phyloP scores from a whole-genome alignment of 2,888 invertebrate species.

The Spatulosminthurus flaviceps region DNA sequence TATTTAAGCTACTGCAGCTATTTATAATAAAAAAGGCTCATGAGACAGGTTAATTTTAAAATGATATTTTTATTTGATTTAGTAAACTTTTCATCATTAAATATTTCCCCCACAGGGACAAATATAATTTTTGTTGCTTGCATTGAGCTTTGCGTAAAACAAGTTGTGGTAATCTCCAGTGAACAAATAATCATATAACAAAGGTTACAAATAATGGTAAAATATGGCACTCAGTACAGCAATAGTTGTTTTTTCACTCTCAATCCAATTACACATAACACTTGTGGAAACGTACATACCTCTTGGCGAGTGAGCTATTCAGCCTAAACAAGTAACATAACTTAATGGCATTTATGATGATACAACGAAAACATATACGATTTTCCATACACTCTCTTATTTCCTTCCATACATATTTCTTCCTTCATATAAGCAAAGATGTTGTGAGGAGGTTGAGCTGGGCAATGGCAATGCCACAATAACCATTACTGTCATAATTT shows the following conservation, averaged over 20 bases:
- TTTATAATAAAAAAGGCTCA: not conserved
- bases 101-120: constrained; percentile 18
- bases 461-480: constrained; percentile 5
- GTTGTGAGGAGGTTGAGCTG: not conserved
- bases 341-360: too few relatives aligned
- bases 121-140: constrained; percentile 7
- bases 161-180: constrained; percentile 9
- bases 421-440: too few relatives aligned
- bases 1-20: not conserved
- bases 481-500: constrained; percentile 33
- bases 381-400: too few relatives aligned
- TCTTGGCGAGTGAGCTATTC: too few relatives aligned
- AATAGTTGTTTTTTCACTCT: not conserved
- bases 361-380: too few relatives aligned
- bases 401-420: too few relatives aligned
- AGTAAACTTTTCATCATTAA: not conserved
- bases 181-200: constrained; percentile 12
- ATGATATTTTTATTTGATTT: not conserved
- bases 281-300: too few relatives aligned
- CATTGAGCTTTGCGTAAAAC: constrained; percentile 1
- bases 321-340: too few relatives aligned
- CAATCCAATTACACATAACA: not conserved
- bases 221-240: constrained; percentile 26
- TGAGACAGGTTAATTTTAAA: not conserved
- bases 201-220: constrained; percentile 12